Conservation (phyloP, 2,888 invertebrate genomes). For the Theretra japonica region DNA sequence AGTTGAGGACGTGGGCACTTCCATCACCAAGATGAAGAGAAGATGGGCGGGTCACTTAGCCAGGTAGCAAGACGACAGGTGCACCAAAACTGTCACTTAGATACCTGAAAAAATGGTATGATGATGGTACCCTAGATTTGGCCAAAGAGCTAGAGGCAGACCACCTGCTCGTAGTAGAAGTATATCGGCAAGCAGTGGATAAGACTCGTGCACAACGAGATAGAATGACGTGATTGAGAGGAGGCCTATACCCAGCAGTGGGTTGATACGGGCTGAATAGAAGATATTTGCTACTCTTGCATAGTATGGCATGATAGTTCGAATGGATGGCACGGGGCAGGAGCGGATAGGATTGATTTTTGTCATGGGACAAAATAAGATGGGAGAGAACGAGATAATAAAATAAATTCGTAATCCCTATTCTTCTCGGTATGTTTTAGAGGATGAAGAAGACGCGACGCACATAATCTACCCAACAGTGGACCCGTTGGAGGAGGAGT, state of each 20-base stretch:
- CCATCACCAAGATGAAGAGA: neutral
- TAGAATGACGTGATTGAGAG: no score
- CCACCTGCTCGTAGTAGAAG: neutral
- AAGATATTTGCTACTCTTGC: no score
- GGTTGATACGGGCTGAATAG: no score
- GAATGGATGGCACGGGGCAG: no score
- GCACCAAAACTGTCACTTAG: neutral
- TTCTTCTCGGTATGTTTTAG: conserved; percentile 70
- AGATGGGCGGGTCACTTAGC: neutral
- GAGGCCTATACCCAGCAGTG: no score
- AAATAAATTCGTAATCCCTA: no score
- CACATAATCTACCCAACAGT: conserved; percentile 95
- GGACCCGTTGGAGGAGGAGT: conserved; percentile 95
- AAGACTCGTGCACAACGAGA: no score
- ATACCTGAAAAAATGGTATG: no score
- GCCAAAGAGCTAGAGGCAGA: neutral
- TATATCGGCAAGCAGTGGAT: neutral
- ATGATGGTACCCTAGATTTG: neutral
- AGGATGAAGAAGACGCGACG: conserved; percentile 95
- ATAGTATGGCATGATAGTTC: no score
- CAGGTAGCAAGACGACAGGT: neutral
- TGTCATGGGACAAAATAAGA: no score
- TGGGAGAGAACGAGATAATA: no score
- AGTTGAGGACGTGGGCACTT: neutral
- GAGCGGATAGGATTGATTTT: no score